Conservation (phyloP, 2,888 invertebrate species). For the Nomada flava region DNA sequence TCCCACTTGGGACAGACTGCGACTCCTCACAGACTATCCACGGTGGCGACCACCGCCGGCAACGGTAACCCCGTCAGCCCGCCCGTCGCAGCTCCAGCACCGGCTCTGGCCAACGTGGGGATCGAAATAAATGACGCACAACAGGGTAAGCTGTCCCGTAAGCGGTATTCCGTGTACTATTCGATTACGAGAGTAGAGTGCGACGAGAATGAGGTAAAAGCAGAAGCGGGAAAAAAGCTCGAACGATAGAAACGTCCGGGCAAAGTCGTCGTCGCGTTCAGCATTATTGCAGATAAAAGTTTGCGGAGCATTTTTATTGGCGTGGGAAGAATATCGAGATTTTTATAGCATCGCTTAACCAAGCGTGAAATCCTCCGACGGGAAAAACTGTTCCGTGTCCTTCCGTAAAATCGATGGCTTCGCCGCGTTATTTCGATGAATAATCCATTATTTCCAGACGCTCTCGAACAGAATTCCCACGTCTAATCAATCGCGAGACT, state of each 20-base stretch:
- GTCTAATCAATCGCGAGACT: neutral
- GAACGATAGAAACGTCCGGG: too few relatives aligned
- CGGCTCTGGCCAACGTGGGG: constrained; percentile 76
- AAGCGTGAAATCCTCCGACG: neutral
- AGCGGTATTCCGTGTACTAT: neutral
- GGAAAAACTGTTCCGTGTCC: neutral
- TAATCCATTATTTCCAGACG: neutral
- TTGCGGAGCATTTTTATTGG: neutral
- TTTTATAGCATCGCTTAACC: neutral
- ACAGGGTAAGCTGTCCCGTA: constrained; percentile 73
- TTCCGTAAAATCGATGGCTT: neutral
- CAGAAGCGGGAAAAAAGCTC: too few relatives aligned
- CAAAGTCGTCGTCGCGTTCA: too few relatives aligned
- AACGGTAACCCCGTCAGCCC: constrained; percentile 74
- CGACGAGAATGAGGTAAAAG: neutral
- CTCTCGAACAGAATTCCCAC: neutral
- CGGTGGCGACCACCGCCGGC: constrained; percentile 65
- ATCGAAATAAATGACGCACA: constrained; percentile 81
- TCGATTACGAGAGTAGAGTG: neutral
- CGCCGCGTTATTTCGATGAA: constrained; percentile 5
- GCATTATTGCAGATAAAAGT: neutral
- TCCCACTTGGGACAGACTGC: constrained; percentile 76
- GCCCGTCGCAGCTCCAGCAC: constrained; percentile 67
- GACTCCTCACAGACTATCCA: constrained; percentile 77
- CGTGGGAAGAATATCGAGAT: neutral